These are phyloP conservation scores for Nipponia nippon DNA, from an alignment of 2,113 vertebrate species.

Conservation along the genomic window DNA sequence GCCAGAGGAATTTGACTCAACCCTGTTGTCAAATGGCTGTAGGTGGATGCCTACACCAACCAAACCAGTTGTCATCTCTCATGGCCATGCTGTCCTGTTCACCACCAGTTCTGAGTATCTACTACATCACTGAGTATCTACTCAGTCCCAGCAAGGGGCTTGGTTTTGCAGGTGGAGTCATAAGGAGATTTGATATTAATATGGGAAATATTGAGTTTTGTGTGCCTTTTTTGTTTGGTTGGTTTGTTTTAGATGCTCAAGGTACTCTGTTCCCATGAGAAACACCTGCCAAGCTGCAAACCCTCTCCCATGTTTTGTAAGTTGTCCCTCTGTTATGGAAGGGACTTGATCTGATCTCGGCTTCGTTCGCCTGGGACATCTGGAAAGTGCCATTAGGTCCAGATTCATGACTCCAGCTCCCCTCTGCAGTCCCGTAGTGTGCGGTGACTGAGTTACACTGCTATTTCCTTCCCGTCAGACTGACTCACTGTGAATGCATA, in stretches of 20 bases:
- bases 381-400: background rate
- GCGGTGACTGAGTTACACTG: background rate
- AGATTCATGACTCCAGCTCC: background rate
- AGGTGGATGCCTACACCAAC: background rate
- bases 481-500: background rate
- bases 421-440: background rate
- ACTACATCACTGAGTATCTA: too few relatives aligned
- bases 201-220: background rate
- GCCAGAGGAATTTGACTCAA: background rate
- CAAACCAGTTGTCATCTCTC: background rate
- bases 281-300: background rate
- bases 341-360: background rate
- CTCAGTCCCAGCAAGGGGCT: background rate
- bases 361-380: background rate
- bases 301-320: background rate
- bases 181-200: background rate
- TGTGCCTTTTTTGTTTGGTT: background rate
- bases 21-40: background rate
- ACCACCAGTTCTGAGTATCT: background rate
- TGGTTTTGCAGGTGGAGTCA: background rate
- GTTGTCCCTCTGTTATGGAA: background rate
- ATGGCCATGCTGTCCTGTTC: background rate
- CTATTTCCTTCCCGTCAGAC: background rate
- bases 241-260: background rate
- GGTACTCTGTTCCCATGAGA: background rate